Base-by-base conservation (phyloP, 1,140 invertebrate species). In the Apis cerana region DNA sequence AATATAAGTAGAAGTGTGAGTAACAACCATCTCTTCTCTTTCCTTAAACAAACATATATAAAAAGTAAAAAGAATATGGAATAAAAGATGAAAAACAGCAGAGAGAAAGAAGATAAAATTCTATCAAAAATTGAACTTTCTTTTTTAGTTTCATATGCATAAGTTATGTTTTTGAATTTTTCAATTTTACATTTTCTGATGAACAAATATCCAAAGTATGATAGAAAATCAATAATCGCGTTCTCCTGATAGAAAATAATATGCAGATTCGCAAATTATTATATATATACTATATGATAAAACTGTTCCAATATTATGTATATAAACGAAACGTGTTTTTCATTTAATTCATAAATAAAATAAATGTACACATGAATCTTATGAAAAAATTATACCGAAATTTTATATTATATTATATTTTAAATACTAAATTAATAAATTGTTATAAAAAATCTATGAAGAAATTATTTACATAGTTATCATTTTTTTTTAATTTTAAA, bases 21-120 rank as follows among this genome's bases (percentile, higher is more conserved):
- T 23, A 19, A 50, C 13, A 17, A 48, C 19, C 21, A 62, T 58
- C 33, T 8, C 19, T 54, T 23, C n/a, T 27, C 27, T 33, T 33
- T 10, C 17, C 21, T 58, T 33, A 72, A 72, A 33, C 12, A 72
- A 72, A 72, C 52, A 58, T 27, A 33, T 12, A 11, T 12, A 43
- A 5, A 11, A 11, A 23, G 27, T 19, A 13, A 48, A 13, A 27
- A 19, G 23, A 19, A 4, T 21, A 3, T 3, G 64, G 17, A 56
- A 58, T 10, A 59, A 10, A 69, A 59, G 15, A 78, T 75, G 33
- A 56, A 62, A 75, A 59, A 75, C 11, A 62, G 43, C 9, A 43
- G 70, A 48, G 13, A 50, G 58, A 62, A 75, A 75, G 58, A 75
- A 50, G 50, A 75, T 75, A 75, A 56, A 72, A 33, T 72, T 19